Base-by-base conservation (phyloP, 2,888 invertebrate genomes). In the Oscheius myriophilus region DNA sequence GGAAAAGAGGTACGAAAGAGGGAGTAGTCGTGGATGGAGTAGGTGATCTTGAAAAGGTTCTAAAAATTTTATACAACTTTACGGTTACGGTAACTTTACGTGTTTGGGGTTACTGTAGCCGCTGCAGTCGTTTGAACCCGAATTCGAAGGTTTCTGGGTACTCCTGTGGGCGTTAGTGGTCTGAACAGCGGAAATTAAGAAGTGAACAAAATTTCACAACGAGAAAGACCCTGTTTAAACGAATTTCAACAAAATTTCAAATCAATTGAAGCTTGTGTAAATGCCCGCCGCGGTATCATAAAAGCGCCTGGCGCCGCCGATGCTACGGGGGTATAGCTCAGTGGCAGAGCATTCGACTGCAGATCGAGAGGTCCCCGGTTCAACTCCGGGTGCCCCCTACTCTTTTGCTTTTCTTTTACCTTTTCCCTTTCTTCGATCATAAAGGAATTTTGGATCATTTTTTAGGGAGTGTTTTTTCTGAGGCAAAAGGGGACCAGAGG, bases 281-380 rank as follows among this genome's bases (percentile, higher is more conserved):
- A n/a, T n/a, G n/a, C n/a, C n/a, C n/a, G n/a, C n/a, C n/a, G n/a
- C n/a, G n/a, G n/a, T n/a, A n/a, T n/a, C n/a, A n/a, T n/a, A n/a
- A n/a, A n/a, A n/a, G n/a, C n/a, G n/a, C n/a, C n/a, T n/a, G n/a
- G n/a, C n/a, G n/a, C n/a, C n/a, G n/a, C n/a, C n/a, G n/a, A n/a
- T n/a, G n/a, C n/a, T n/a, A n/a, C 46, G 80, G 81, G 81, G 81
- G 80, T 80, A 81, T 82, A 82, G 82, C 81, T 82, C 82, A 82
- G 82, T 82, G 82, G 82, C 71, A 82, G 82, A 82, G 82, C 82
- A 82, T 82, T 82, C 82, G 82, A 82, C 81, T 82, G 82, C 82
- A 82, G 82, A 82, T 82, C 82, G 82, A 82, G 81, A 82, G 82
- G 82, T 82, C 82, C 75, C 78, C 72, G 82, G 82, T 82, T 82